Conservation (phyloP, 2,888 invertebrate genomes). For the Cephus rjabovi region DNA sequence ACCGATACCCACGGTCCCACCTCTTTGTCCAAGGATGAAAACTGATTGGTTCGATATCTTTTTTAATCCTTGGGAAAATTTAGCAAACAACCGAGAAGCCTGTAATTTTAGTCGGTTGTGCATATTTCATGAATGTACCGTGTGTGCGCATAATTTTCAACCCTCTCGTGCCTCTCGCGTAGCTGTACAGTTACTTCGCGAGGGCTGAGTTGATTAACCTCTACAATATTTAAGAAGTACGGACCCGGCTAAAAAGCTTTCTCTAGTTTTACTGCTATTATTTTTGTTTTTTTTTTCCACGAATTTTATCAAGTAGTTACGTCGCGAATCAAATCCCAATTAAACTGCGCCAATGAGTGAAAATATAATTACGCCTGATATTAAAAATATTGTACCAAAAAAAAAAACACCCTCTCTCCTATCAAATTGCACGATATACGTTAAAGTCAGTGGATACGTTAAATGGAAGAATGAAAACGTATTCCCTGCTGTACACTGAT, state of each 20-base stretch:
- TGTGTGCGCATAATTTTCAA: slow-evolving; percentile 41
- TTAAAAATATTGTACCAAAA: no score
- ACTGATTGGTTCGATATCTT: not conserved
- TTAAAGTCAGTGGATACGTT: no score
- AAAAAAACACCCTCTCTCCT: no score
- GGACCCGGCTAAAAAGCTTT: slow-evolving; percentile 32
- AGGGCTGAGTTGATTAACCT: slow-evolving; percentile 55
- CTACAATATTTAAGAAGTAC: slow-evolving; percentile 57
- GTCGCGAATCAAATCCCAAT: no score
- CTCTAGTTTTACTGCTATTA: slow-evolving; percentile 24
- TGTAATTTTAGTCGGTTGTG: slow-evolving; percentile 27
- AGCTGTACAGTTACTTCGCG: slow-evolving; percentile 19
- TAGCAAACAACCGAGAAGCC: not conserved
- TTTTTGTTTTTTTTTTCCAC: slow-evolving; percentile 26
- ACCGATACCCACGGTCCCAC: not conserved
- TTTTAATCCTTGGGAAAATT: not conserved
- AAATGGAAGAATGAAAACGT: no score
- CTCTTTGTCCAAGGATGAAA: not conserved
- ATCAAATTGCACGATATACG: no score
- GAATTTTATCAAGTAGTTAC: slow-evolving; percentile 16
- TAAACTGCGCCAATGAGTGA: no score
- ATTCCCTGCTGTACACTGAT: no score
- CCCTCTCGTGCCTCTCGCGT: slow-evolving; percentile 2
- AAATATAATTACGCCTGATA: no score
- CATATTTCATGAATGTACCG: slow-evolving; percentile 37